Evolutionary conservation across 2,888 invertebrate species (phyloP).

Genomic region (Cephus sareptanus): DNA sequence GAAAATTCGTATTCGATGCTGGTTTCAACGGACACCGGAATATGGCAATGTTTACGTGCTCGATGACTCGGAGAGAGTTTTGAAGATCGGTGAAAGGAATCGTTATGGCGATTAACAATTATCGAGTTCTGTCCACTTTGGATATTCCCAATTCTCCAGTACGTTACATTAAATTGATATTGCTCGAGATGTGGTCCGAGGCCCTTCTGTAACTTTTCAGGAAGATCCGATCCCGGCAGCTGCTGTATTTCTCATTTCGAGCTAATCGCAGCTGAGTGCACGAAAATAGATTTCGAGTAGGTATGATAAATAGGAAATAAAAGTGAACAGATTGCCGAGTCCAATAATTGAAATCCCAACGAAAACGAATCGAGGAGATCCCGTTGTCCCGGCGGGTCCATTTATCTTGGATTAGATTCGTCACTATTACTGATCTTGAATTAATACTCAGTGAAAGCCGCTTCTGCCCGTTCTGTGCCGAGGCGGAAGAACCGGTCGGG

Average conservation of each 20-base stretch:
- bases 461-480: neutral
- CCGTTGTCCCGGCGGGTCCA: neutral
- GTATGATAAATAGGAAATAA: neutral
- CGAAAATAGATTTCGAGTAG: neutral
- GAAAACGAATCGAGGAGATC: neutral
- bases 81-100: neutral
- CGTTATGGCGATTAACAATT: neutral
- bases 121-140: neutral
- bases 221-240: neutral
- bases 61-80: neutral
- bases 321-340: neutral
- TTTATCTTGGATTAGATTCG: constrained; percentile 18
- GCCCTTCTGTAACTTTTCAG: neutral
- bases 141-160: neutral
- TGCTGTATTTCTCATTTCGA: neutral
- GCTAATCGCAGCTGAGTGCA: neutral
- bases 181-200: neutral
- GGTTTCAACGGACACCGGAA: neutral
- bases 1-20: neutral
- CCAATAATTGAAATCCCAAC: neutral
- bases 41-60: neutral
- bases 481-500: constrained; percentile 12
- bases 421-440: constrained; percentile 14
- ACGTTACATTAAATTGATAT: neutral
- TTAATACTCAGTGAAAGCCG: constrained; percentile 16